phyloP scores from a whole-genome alignment of 2,113 vertebrate genomes.

The Climacteris rufus region DNA sequence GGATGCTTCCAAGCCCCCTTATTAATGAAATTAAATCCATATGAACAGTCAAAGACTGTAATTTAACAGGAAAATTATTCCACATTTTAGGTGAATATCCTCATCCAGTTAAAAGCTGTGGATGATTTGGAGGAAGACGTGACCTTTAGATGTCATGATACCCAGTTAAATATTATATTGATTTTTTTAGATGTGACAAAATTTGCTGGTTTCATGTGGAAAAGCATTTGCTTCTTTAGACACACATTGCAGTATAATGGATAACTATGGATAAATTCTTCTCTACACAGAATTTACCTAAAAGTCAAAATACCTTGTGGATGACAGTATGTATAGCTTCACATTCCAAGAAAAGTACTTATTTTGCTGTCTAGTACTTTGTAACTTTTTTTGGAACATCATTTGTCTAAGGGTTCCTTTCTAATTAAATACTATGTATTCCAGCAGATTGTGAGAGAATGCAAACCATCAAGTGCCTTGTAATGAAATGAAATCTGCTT shows the following conservation, averaged over 20 bases:
- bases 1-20: fast-evolving
- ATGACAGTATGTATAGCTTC: background rate
- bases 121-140: background rate
- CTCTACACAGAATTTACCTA: background rate
- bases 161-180: background rate
- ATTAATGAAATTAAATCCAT: background rate
- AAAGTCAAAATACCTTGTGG: background rate
- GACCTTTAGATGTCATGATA: background rate
- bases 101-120: background rate
- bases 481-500: constrained; percentile 7
- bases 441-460: background rate
- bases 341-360: background rate
- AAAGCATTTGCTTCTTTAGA: background rate
- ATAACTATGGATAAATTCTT: background rate
- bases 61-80: background rate
- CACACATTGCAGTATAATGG: background rate
- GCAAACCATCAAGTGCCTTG: background rate
- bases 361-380: background rate
- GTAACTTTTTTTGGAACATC: background rate
- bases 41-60: background rate
- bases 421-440: constrained; percentile 15
- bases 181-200: background rate
- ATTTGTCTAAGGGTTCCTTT: background rate
- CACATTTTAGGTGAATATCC: background rate
- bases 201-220: background rate